phyloP scores from a whole-genome alignment of 2,113 vertebrate genomes.

The Ariopsis seemanni region DNA sequence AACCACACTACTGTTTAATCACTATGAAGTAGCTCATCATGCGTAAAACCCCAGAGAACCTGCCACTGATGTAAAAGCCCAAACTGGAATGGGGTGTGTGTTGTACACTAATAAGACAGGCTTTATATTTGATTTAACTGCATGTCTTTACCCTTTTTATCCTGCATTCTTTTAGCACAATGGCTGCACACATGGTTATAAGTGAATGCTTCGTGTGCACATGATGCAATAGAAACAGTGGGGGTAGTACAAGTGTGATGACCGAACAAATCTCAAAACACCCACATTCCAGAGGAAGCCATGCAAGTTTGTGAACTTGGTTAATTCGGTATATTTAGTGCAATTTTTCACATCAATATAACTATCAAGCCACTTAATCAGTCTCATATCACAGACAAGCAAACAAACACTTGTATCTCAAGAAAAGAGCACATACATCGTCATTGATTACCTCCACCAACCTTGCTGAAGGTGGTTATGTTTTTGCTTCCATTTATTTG shows the following conservation, averaged over 20 bases:
- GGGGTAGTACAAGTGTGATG: neutral
- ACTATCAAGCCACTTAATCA: neutral
- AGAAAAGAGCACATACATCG: neutral
- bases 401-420: too few relatives aligned
- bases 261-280: neutral
- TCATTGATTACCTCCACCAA: too few relatives aligned
- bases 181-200: neutral
- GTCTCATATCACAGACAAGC: neutral
- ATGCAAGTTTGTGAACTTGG: neutral
- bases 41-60: slow-evolving; percentile 1
- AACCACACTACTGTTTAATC: neutral
- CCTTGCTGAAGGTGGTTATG: too few relatives aligned
- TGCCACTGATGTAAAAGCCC: neutral
- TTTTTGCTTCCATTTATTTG: neutral
- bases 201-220: neutral
- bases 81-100: slow-evolving; percentile 10
- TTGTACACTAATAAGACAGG: neutral
- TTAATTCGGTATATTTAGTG: neutral
- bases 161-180: neutral
- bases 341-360: neutral
- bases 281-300: neutral
- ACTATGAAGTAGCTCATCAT: neutral
- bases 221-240: neutral
- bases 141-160: neutral
- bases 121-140: slow-evolving; percentile 1